Evolutionary conservation across 1,140 invertebrate genomes (phyloP).

Genomic region (Pseudomyrmex dendroicus): DNA sequence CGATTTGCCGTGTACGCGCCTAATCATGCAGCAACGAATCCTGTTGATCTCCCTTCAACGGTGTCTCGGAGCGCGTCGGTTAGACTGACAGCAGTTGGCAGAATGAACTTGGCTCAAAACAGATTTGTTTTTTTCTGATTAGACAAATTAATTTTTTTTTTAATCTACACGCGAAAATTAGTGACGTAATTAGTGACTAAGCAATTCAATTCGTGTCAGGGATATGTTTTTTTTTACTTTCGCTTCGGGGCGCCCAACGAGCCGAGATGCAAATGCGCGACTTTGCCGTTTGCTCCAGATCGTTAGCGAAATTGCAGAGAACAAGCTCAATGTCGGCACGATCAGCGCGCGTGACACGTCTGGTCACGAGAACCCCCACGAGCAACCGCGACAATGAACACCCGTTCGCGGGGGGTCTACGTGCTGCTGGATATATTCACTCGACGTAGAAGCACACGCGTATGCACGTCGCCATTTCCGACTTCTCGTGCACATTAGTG

Average conservation of each 20-base stretch:
- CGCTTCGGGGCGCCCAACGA: not conserved
- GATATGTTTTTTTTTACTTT: not conserved
- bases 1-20: conserved; percentile 22
- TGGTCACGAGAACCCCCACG: conserved; percentile 65
- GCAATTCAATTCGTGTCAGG: too few relatives aligned
- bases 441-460: conserved; percentile 57
- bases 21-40: conserved; percentile 9
- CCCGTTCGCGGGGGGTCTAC: conserved; percentile 70
- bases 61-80: not conserved
- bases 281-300: conserved; percentile 54
- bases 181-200: too few relatives aligned
- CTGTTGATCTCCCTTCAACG: conserved; percentile 27
- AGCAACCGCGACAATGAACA: conserved; percentile 74
- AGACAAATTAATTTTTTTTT: too few relatives aligned
- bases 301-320: conserved; percentile 63
- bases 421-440: conserved; percentile 58
- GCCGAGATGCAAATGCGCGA: not conserved
- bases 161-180: too few relatives aligned
- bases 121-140: too few relatives aligned
- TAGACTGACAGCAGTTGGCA: not conserved
- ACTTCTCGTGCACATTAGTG: conserved; percentile 28
- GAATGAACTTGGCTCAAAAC: not conserved
- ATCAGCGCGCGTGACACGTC: conserved; percentile 37
- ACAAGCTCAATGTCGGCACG: conserved; percentile 48
- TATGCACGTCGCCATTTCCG: conserved; percentile 59